These are phyloP conservation scores for Plagiodera versicolora DNA, from an alignment of 2,888 invertebrate genomes.

Conservation along the genomic window DNA sequence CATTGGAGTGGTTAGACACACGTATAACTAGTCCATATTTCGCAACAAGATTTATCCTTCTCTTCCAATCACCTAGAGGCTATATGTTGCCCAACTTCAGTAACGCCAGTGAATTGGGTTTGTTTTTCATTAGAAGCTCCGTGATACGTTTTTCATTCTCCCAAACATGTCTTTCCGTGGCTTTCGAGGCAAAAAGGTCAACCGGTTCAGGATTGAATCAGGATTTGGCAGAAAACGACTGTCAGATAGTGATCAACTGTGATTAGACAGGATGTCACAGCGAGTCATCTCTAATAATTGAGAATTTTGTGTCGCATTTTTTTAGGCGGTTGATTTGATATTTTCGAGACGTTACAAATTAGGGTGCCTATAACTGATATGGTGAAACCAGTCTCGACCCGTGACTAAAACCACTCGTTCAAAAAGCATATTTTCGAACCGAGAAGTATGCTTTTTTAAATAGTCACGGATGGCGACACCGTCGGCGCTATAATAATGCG, in stretches of 20 bases:
- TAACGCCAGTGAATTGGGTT: neutral
- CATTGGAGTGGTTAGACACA: neutral
- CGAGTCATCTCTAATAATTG: no score
- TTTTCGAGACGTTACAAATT: no score
- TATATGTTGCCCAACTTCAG: neutral
- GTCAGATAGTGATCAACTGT: neutral
- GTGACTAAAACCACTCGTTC: no score
- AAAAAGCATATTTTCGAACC: no score
- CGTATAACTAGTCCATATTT: neutral
- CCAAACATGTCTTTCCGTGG: neutral
- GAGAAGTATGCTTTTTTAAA: no score
- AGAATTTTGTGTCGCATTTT: no score
- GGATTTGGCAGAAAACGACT: neutral
- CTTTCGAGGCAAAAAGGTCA: neutral
- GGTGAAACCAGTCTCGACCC: no score
- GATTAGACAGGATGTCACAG: neutral
- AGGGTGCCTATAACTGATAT: no score
- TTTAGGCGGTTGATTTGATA: no score
- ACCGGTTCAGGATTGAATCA: neutral
- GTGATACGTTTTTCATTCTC: neutral
- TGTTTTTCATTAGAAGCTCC: neutral
- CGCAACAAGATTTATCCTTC: neutral
- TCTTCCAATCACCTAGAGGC: constrained; percentile 2
- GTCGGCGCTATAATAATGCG: no score
- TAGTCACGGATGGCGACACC: no score